Evolutionary conservation across 2,113 vertebrate genomes (phyloP), one percentile per base, ranked within the genome.

Genomic region (Craseonycteris thonglongyai): DNA sequence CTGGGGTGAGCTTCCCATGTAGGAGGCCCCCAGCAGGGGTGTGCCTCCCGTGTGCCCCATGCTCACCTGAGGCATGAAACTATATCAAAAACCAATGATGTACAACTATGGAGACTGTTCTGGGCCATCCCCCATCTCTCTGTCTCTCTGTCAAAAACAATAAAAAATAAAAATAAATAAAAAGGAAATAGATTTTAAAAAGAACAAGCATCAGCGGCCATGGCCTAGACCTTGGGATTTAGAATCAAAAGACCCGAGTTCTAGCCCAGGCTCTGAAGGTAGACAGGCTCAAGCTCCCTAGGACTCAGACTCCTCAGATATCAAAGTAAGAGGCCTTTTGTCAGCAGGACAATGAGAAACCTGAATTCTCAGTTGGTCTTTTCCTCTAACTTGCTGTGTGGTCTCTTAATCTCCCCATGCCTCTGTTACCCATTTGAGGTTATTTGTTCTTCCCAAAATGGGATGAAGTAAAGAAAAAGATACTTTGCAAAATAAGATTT

Each of bases 221-320:
- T 65, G 59, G 18, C 78, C 42, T 80, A 59, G 61, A 26, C 15
- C 15, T 61, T 38, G 66, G n/a, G 35, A 40, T 82, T 96, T 85
- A 58, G 22, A 94, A 78, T 58, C 84, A 63, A 88, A 68, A 96
- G 35, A 82, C 66, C 33, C 88, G 38, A 90, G n/a, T 86, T 81
- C 68, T 69, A 81, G 12, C 30, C 61, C 13, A 6, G 42, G 8
- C 35, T 78, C 86, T 78, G 30, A 72, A 56, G 15, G 61, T 58
- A 89, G 45, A 79, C 33, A 19, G 14, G 11, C 2, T 28, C 45
- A 9, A 38, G 65, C 42, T 76, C 47, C 40, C 35, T 28, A 24
- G 35, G 5, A 51, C 56, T 90, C 78, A n/a, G 80, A 38, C 47
- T 24, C 49, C 40, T 66, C 26, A 45, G 26, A n/a, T 49, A 26